Conservation (phyloP, 2,888 invertebrate species). For the Mythimna impura region DNA sequence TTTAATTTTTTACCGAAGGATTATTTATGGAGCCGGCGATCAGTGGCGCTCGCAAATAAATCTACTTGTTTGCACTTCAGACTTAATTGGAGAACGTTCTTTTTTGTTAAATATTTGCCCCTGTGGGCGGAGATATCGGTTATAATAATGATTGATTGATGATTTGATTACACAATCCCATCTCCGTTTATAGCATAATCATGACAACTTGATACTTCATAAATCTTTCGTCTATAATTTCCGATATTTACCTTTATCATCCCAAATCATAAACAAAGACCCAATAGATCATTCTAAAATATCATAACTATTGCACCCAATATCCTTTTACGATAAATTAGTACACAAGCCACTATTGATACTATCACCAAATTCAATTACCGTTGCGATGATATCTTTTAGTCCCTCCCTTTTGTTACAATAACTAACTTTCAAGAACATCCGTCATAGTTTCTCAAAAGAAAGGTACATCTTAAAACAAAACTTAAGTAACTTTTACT, state of each 20-base stretch:
- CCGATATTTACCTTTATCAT: conserved; percentile 6
- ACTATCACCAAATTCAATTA: conserved; percentile 56
- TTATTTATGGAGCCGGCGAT: conserved; percentile 76
- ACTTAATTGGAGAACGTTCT: conserved; percentile 59
- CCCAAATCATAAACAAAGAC: conserved; percentile 14
- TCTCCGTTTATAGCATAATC: neutral
- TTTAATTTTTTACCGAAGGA: conserved; percentile 73
- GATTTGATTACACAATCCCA: neutral
- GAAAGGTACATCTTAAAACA: conserved; percentile 54
- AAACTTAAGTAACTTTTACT: conserved; percentile 51
- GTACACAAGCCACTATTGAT: conserved; percentile 25
- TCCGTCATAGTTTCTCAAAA: conserved; percentile 40
- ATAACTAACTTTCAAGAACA: conserved; percentile 8
- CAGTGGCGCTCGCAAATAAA: conserved; percentile 66
- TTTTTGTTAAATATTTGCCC: conserved; percentile 45
- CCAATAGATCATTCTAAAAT: conserved; percentile 26
- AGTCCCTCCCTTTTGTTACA: conserved; percentile 44
- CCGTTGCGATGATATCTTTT: conserved; percentile 39
- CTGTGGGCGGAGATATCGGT: conserved; percentile 4
- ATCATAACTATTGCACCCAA: conserved; percentile 27
- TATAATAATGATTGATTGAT: conserved; percentile 25
- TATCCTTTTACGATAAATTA: conserved; percentile 58
- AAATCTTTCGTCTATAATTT: conserved; percentile 24
- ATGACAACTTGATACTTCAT: conserved; percentile 28
- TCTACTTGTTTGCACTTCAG: conserved; percentile 68